These are phyloP conservation scores for Sarcophilus harrisii DNA, from an alignment of 2,797 vertebrate genomes.

Conservation along the genomic window DNA sequence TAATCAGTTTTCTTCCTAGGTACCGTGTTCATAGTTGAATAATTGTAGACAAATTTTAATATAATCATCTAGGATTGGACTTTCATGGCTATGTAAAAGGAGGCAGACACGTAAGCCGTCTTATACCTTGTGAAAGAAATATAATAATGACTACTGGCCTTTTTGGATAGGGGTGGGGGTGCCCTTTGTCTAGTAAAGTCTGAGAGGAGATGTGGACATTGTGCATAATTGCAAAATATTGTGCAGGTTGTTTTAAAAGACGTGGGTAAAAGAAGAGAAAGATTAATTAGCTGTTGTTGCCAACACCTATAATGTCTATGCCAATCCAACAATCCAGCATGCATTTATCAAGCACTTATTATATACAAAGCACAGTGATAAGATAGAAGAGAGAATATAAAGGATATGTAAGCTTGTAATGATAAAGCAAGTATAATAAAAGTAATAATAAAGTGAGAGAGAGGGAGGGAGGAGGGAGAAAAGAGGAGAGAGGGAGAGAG, in stretches of 20 bases:
- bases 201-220: background rate
- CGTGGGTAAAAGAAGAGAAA: background rate
- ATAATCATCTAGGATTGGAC: background rate
- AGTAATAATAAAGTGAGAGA: too few relatives aligned
- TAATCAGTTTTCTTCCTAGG: background rate
- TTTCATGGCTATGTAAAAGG: background rate
- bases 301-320: background rate
- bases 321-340: background rate
- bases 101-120: background rate
- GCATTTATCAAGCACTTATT: background rate
- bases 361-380: background rate
- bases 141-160: background rate
- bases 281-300: background rate
- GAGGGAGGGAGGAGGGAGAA: too few relatives aligned
- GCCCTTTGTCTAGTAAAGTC: background rate
- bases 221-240: background rate
- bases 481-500: too few relatives aligned
- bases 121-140: background rate
- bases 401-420: background rate
- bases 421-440: too few relatives aligned
- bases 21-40: background rate
- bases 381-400: background rate
- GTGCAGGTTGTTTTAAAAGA: background rate
- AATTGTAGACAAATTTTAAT: background rate
- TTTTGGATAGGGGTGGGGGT: background rate